Evolutionary conservation across 2,113 vertebrate genomes (phyloP), one percentile per base, ranked within the genome.

Genomic region (Nanger granti): DNA sequence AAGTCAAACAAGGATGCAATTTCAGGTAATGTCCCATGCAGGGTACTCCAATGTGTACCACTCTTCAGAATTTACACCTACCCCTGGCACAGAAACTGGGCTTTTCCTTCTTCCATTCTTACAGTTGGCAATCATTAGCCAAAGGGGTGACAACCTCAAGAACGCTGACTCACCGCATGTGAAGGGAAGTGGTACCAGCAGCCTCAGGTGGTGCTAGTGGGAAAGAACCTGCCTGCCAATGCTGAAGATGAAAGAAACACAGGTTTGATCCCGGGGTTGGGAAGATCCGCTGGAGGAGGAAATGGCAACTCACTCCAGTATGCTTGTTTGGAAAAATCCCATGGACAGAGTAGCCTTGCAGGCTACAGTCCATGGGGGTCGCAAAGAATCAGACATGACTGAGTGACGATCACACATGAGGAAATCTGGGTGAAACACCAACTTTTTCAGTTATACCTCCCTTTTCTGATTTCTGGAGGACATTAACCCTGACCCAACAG

Each of bases 381-480:
- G 0, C 22, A 44, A 79, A 79, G 73, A 44, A 37, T 44, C 41
- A 44, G 37, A 44, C 37, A 79, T 0, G 24, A 79, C 73, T 79
- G 12, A 26, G 24, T 79, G 37, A 79, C 0, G 2, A 28, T 44
- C 24, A 79, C 73, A 44, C 12, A 28, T 44, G 41, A 44, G 22
- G 73, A 44, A 79, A 69, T 57, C 76, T 54, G 34, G 44, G 26
- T 41, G 31, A 64, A 60, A 29, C 6, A 57, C 10, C 17, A 79
- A 10, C 1, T 14, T 1, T 26, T 18, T 69, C 1, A 0, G 17
- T n/a, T 26, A 41, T 41, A 44, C 22, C 3, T 80, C 34, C 28
- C 12, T 89, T 85, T 44, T 28, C 52, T 83, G 34, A 83, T 41
- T 15, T 87, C 31, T 44, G 20, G 28, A 34, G 28, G 62, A 24